A percentile compares a stretch with the other conserved stretches of the same genome.
Evolutionary conservation across 2,113 vertebrate genomes (phyloP).

Genomic region (Myiagra hebetior): DNA sequence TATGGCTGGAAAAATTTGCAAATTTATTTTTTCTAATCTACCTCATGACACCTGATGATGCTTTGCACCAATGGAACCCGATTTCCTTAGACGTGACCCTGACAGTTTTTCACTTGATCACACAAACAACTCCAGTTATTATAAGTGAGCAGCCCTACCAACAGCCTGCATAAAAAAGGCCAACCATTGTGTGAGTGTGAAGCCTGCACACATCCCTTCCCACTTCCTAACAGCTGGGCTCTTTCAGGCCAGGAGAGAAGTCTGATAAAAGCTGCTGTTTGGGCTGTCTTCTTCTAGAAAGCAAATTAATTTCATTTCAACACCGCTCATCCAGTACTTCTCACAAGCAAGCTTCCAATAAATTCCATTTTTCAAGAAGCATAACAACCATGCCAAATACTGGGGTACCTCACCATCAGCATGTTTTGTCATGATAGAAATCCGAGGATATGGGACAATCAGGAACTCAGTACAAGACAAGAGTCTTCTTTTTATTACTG

Average conservation of each 20-base stretch:
- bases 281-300: neutral
- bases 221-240: neutral
- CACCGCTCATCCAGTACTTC: neutral
- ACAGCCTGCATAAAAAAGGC: neutral
- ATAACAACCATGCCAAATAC: neutral
- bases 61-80: neutral
- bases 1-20: neutral
- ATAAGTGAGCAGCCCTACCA: neutral
- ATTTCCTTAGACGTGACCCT: neutral
- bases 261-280: neutral
- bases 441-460: neutral
- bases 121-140: neutral
- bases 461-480: neutral
- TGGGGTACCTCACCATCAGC: neutral
- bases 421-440: neutral
- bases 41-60: neutral
- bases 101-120: neutral
- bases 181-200: neutral
- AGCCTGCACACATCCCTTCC: neutral
- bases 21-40: constrained; percentile 17
- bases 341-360: neutral
- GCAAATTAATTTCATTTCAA: neutral
- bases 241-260: neutral
- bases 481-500: neutral
- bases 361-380: neutral